Evolutionary conservation across 1,140 invertebrate species (phyloP).

Genomic region (Probaryconus sp.): DNA sequence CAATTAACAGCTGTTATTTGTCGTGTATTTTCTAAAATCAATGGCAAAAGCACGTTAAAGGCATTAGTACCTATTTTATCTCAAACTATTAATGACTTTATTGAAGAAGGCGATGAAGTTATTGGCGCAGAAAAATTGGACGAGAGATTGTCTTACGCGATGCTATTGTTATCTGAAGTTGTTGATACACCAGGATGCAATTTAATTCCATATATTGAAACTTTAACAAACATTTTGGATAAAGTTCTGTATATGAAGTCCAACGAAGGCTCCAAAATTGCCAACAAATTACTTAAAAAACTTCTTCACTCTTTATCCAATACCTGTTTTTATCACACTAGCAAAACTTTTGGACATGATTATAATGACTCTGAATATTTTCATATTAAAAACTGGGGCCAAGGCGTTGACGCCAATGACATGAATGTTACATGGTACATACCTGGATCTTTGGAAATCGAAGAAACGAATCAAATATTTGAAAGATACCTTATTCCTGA

Average conservation of each 20-base stretch:
- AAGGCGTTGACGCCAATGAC: slow-evolving; percentile 82
- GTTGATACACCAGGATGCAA: slow-evolving; percentile 81
- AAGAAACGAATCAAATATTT: slow-evolving; percentile 82
- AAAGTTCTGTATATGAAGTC: slow-evolving; percentile 82
- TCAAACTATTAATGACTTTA: slow-evolving; percentile 79
- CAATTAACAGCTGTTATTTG: slow-evolving; percentile 83
- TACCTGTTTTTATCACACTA: slow-evolving; percentile 82
- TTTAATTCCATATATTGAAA: slow-evolving; percentile 81
- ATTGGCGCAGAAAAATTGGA: slow-evolving; percentile 86
- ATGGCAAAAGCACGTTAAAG: slow-evolving; percentile 82
- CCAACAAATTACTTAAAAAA: slow-evolving; percentile 76
- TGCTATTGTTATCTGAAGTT: slow-evolving; percentile 87
- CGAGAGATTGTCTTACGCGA: slow-evolving; percentile 87
- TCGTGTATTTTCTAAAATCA: slow-evolving; percentile 84
- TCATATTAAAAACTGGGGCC: slow-evolving; percentile 91
- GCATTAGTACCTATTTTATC: slow-evolving; percentile 86
- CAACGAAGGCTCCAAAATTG: slow-evolving; percentile 80
- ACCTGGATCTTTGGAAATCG: slow-evolving; percentile 84
- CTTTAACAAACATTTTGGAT: slow-evolving; percentile 81
- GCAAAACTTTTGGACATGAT: slow-evolving; percentile 79
- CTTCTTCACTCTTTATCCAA: slow-evolving; percentile 81
- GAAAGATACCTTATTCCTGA: slow-evolving; percentile 81
- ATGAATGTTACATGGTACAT: slow-evolving; percentile 88
- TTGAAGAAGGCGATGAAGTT: slow-evolving; percentile 79
- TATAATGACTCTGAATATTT: slow-evolving; percentile 85